Evolutionary conservation across 2,888 invertebrate genomes (phyloP).

Genomic region (Hypomecis punctinalis): DNA sequence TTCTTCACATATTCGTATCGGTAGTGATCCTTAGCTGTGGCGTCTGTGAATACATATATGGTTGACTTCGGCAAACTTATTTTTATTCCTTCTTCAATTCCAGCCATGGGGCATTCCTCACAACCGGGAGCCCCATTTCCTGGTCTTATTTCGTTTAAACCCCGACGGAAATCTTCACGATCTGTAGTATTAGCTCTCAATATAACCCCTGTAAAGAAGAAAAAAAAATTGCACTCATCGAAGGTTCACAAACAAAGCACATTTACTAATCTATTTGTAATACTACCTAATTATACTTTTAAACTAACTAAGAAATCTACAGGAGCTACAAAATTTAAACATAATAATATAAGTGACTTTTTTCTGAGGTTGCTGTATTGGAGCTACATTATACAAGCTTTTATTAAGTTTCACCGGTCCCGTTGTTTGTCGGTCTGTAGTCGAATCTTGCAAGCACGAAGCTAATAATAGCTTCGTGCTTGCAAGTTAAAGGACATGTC

Average conservation of each 20-base stretch:
- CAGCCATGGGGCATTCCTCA: constrained; percentile 47
- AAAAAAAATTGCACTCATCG: too few species aligned
- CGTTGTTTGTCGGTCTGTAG: too few species aligned
- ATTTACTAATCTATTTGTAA: too few species aligned
- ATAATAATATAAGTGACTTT: too few species aligned
- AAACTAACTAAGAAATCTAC: background rate
- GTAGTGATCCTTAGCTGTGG: constrained; percentile 47
- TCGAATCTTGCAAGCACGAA: too few species aligned
- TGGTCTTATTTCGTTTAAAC: background rate
- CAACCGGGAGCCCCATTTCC: constrained; percentile 39
- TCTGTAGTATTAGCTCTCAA: constrained; percentile 8
- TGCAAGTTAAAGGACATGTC: too few species aligned
- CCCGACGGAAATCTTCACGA: background rate
- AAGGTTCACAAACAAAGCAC: too few species aligned
- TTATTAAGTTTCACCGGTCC: too few species aligned
- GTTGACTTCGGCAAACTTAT: constrained; percentile 48
- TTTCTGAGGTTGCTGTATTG: too few species aligned
- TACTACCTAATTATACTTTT: too few species aligned
- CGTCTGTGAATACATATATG: constrained; percentile 57
- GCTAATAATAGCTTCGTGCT: too few species aligned
- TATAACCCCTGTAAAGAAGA: background rate
- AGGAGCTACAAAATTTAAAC: background rate
- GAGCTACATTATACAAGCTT: too few species aligned
- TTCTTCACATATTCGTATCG: constrained; percentile 37
- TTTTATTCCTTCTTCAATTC: constrained; percentile 45